phyloP scores from a whole-genome alignment of 2,888 invertebrate genomes.

The Pristionchus maxplancki region DNA sequence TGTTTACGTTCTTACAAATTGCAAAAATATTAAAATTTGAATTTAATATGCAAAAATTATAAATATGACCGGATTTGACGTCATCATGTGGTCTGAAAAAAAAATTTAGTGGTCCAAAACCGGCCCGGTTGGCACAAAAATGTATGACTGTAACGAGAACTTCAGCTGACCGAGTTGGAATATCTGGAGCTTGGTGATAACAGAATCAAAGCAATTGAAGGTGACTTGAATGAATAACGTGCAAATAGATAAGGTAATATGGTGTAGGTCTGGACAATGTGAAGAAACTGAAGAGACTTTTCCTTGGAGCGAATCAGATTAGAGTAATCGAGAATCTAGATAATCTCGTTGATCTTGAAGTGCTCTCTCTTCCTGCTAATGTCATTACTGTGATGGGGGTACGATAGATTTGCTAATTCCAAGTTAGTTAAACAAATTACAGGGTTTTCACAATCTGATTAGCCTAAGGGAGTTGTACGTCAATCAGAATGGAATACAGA shows the following conservation, averaged over 20 bases:
- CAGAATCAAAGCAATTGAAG: slow-evolving; percentile 82
- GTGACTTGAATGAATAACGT: not conserved
- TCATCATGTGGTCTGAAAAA: too few relatives aligned
- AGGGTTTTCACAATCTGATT: slow-evolving; percentile 86
- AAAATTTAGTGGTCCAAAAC: too few relatives aligned
- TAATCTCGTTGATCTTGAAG: slow-evolving; percentile 60
- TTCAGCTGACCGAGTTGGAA: slow-evolving; percentile 83
- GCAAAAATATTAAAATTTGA: too few relatives aligned
- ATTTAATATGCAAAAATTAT: too few relatives aligned
- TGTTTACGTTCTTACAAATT: too few relatives aligned
- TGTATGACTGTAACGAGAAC: too few relatives aligned
- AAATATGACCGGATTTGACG: too few relatives aligned
- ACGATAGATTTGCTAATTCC: not conserved
- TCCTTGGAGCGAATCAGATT: slow-evolving; percentile 96
- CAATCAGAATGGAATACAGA: slow-evolving; percentile 91
- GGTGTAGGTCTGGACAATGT: slow-evolving; percentile 58
- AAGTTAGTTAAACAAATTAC: slow-evolving; percentile 78
- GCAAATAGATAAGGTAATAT: not conserved
- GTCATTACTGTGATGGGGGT: slow-evolving; percentile 59
- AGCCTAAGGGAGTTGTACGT: slow-evolving; percentile 91
- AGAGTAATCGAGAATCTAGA: slow-evolving; percentile 83
- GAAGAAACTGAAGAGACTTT: slow-evolving; percentile 81
- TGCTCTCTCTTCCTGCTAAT: slow-evolving; percentile 67
- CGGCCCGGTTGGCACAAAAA: too few relatives aligned
- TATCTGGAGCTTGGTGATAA: slow-evolving; percentile 96